Evolutionary conservation across 2,797 vertebrate genomes (phyloP), one percentile per base, ranked within the genome.

Genomic region (Periophthalmus magnuspinnatus): DNA sequence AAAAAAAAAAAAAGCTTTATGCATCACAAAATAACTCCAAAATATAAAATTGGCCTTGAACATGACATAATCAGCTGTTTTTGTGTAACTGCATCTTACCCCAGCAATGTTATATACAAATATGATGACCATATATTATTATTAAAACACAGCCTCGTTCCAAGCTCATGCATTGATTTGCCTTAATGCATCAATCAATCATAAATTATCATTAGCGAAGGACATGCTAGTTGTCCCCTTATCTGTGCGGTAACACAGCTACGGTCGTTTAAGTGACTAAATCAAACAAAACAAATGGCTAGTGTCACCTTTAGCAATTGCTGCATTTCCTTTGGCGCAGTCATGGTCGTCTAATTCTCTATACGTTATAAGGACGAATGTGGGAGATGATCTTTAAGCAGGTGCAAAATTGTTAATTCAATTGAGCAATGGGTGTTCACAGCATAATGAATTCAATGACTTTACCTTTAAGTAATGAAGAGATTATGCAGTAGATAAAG

Each of bases 401-500:
- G 70, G 67, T 77, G 72, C 17, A 17, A 55, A 50, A 55, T 69
- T 58, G 72, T 81, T 78, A 60, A 74, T 83, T 80, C 76, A 74
- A 55, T 67, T 73, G 70, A 82, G 78, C 38, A 56, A 81, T 69
- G 59, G 73, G 66, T 65, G 69, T 78, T 81, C 71, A 41, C 64
- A 65, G 60, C 71, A 71, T 82, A 22, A 82, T 87, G 80, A 79
- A 81, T 88, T 86, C 80, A 78, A 69, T 86, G 78, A 87, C 76
- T 86, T 80, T 74, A 8, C 80, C 73, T 54, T 62, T 58, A 70
- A 69, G 54, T 22, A 63, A 63, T 45, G 61, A 63, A 14, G 34
- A 38, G 28, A 52, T 65, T 73, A 41, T 45, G 45, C 28, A 17
- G 5, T 63, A 6, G 55, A 52, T 13, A 34, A 52, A 5, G 3